Base-by-base conservation (phyloP, 2,797 vertebrate species). In the Propithecus deckenii region DNA sequence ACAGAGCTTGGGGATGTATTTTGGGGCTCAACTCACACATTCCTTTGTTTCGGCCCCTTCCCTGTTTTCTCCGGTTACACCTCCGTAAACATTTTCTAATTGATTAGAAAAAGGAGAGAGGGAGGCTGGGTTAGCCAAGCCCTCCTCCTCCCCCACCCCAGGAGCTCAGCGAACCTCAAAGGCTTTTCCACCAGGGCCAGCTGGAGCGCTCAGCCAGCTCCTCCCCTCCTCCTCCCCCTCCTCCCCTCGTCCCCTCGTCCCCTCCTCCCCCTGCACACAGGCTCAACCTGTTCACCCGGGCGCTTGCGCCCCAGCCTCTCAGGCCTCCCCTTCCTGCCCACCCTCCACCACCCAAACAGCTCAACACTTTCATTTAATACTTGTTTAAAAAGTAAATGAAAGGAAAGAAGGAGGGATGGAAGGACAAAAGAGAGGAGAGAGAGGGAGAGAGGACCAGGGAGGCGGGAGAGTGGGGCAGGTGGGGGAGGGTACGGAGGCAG, bases 131-230 rank as follows among this genome's bases (percentile, higher is more conserved):
- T 4, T 25, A 69, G 43, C 86, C 15, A 48, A n/a, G 65, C 30
- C 30, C 50, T 61, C 25, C n/a, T 35, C 30, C 79, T 20, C 43
- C 69, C 43, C 63, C 5, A 2, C 0, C 22, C 23, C 69, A 11
- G 76, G 67, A 72, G 55, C 83, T 41, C 61, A 32, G 65, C 1
- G 28, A 43, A 5, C 78, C 71, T 80, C 61, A 22, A 4, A 23
- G 0, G 3, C 25, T n/a, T 15, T 67, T 50, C 0, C 11, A 6
- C n/a, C 55, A 6, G 11, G 22, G 41, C 0, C 35, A 0, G 20
- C 5, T 0, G 14, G 63, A 18, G 12, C 5, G 81, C 67, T 59
- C 28, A 4, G 35, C 46, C 0, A 11, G 1, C n/a, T 23, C n/a
- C 63, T 41, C 41, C 13, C 22, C 8, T 0, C 43, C 61, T 25